These are phyloP conservation scores for Chrysodeixis includens DNA, from an alignment of 2,888 invertebrate genomes.

Conservation along the genomic window DNA sequence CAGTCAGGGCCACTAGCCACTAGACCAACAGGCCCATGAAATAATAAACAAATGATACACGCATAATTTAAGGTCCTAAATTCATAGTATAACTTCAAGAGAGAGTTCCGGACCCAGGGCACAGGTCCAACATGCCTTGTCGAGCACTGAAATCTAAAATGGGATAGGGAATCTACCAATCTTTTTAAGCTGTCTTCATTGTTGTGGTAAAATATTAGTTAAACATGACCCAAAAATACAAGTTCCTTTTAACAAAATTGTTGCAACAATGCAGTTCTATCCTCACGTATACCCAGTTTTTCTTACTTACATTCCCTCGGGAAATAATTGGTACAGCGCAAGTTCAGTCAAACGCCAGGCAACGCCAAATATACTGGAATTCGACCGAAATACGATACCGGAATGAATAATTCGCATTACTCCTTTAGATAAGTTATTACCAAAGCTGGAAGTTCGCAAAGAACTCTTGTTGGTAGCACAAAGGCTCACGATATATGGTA, in stretches of 20 bases:
- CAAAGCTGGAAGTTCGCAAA: slow-evolving; percentile 56
- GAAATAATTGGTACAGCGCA: slow-evolving; percentile 24
- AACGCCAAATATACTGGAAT: slow-evolving; percentile 27
- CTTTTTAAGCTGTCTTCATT: no score
- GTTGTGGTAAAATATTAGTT: background rate
- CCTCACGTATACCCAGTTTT: slow-evolving; percentile 2
- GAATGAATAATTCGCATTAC: slow-evolving; percentile 49
- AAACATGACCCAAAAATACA: background rate
- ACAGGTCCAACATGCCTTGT: no score
- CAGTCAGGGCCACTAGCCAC: no score
- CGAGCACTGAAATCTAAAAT: no score
- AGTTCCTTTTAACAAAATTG: slow-evolving; percentile 11
- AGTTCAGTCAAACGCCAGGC: slow-evolving; percentile 3
- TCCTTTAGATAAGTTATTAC: slow-evolving; percentile 59
- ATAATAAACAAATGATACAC: no score
- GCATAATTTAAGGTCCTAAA: no score
- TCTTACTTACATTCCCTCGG: slow-evolving; percentile 10
- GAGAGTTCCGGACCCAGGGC: no score
- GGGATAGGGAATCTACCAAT: no score
- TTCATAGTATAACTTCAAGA: no score
- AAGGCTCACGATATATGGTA: slow-evolving; percentile 67
- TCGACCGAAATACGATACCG: slow-evolving; percentile 27
- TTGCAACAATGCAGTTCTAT: slow-evolving; percentile 5
- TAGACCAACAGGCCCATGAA: no score
- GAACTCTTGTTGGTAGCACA: slow-evolving; percentile 63